These are phyloP conservation scores for Cheilosia soror DNA, from an alignment of 2,888 invertebrate genomes.

Conservation along the genomic window DNA sequence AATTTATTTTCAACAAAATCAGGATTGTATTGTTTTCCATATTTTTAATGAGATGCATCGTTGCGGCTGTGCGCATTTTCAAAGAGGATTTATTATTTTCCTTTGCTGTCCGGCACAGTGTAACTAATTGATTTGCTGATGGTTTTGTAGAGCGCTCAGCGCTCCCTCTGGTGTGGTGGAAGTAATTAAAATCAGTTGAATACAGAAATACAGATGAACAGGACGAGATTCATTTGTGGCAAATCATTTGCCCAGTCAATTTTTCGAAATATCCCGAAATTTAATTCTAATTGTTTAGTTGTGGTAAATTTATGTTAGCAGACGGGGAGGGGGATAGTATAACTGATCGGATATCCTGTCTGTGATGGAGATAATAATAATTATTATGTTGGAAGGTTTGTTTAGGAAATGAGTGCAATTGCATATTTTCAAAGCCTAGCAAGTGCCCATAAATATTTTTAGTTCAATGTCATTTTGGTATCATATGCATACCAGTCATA, in stretches of 20 bases:
- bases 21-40: constrained; percentile 58
- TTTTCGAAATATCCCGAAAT: constrained; percentile 14
- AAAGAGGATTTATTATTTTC: constrained; percentile 41
- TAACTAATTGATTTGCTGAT: constrained; percentile 61
- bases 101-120: constrained; percentile 44
- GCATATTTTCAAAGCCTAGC: too few species aligned
- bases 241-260: constrained; percentile 25
- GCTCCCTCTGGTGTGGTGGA: constrained; percentile 10
- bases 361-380: neutral
- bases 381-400: too few species aligned
- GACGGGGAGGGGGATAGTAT: too few species aligned
- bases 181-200: constrained; percentile 60
- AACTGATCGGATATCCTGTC: constrained; percentile 2
- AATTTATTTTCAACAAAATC: constrained; percentile 52
- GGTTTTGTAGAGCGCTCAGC: constrained; percentile 1
- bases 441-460: too few species aligned
- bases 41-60: constrained; percentile 56
- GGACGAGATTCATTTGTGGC: constrained; percentile 47
- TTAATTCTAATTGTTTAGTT: constrained; percentile 50
- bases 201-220: constrained; percentile 16
- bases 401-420: too few species aligned
- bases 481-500: too few species aligned
- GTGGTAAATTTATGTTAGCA: neutral
- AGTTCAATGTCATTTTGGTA: too few species aligned
- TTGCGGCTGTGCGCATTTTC: constrained; percentile 7